Evolutionary conservation across 1,140 invertebrate species (phyloP).

Genomic region (Colletes latitarsis): DNA sequence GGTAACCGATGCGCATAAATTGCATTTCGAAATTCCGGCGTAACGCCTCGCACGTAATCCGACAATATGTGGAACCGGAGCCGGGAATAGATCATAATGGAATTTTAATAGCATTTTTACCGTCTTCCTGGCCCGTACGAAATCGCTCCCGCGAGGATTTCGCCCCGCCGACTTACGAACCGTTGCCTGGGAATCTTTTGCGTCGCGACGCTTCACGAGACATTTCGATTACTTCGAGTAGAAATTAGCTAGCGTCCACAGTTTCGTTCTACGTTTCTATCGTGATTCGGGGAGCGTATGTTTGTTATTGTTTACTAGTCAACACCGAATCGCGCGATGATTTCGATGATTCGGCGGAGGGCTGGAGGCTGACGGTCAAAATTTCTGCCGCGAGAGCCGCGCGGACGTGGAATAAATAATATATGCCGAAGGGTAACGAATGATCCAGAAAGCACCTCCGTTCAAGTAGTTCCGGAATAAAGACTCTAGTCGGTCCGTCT

Average conservation of each 20-base stretch:
- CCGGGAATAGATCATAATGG: slow-evolving; percentile 69
- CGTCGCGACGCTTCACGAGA: neutral
- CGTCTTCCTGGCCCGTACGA: slow-evolving; percentile 53
- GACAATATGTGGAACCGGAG: slow-evolving; percentile 43
- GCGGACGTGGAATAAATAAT: slow-evolving; percentile 65
- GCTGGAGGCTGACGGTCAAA: slow-evolving; percentile 35
- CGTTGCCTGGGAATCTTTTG: slow-evolving; percentile 41
- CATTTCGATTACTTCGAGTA: no score
- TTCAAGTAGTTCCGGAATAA: slow-evolving; percentile 40
- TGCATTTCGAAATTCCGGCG: slow-evolving; percentile 39
- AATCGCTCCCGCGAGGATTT: slow-evolving; percentile 64
- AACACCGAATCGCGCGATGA: no score
- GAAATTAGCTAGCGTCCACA: no score
- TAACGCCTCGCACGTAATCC: slow-evolving; percentile 25
- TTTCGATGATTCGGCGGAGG: neutral
- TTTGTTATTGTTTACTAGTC: neutral
- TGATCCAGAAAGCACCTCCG: slow-evolving; percentile 57
- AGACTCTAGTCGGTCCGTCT: neutral
- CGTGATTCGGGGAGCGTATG: no score
- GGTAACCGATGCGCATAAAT: slow-evolving; percentile 65
- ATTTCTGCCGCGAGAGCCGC: slow-evolving; percentile 53
- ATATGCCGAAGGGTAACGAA: slow-evolving; percentile 64
- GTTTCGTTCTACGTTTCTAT: neutral
- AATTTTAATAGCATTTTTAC: slow-evolving; percentile 74
- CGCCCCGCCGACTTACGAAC: slow-evolving; percentile 1